Percentiles rank a stretch among this genome's conserved stretches.
phyloP scores from a whole-genome alignment of 2,797 vertebrate species.

The Enteromius trimaculatus region DNA sequence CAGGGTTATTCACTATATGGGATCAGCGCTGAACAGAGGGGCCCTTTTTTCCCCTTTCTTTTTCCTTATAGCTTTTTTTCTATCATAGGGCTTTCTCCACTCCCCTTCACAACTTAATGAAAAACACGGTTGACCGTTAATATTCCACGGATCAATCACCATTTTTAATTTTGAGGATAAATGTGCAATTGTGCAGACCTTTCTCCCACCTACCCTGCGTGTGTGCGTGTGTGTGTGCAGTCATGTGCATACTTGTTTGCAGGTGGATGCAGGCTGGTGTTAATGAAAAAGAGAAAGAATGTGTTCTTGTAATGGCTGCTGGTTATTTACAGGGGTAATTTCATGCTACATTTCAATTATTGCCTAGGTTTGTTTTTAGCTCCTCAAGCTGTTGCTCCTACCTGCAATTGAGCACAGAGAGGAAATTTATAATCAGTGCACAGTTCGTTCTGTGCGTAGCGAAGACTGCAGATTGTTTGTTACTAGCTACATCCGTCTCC shows the following conservation, averaged over 20 bases:
- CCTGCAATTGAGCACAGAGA: constrained; percentile 84
- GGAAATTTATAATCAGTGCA: constrained; percentile 82
- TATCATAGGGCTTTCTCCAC: constrained; percentile 64
- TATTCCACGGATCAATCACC: constrained; percentile 92
- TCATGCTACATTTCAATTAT: constrained; percentile 99
- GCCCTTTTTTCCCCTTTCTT: constrained; percentile 78
- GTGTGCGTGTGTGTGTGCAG: constrained; percentile 44
- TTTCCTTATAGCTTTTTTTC: constrained; percentile 74
- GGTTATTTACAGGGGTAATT: constrained; percentile 99
- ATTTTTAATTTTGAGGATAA: constrained; percentile 89
- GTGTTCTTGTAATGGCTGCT: constrained; percentile 92
- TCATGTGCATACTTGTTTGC: constrained; percentile 56
- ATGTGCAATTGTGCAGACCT: constrained; percentile 83
- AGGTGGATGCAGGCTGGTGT: constrained; percentile 69
- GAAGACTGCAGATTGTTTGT: constrained; percentile 80
- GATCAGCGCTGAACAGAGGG: constrained; percentile 92
- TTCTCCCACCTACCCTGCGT: constrained; percentile 67
- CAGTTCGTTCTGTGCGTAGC: constrained; percentile 73
- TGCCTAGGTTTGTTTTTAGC: constrained; percentile 95
- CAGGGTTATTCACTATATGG: constrained; percentile 91
- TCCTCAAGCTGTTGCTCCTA: constrained; percentile 86
- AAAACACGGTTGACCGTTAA: constrained; percentile 91
- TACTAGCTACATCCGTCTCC: constrained; percentile 80
- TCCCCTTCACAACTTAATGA: constrained; percentile 89
- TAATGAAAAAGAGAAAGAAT: constrained; percentile 83